Base-by-base conservation (phyloP, 2,797 vertebrate genomes). In the Halcyon chelicuti region DNA sequence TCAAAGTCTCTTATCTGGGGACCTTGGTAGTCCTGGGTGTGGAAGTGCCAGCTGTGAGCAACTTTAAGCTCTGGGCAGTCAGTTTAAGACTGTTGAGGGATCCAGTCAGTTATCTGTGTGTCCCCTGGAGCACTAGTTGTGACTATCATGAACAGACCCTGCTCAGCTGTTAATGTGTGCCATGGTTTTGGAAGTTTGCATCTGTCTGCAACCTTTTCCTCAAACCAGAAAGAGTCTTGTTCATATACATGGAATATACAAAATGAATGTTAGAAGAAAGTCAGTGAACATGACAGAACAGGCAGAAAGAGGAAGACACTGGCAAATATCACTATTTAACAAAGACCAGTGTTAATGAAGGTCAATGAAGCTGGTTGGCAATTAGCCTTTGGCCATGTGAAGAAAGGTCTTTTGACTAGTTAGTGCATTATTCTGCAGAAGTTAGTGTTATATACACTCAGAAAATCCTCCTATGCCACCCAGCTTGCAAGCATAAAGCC, bases 401-500 rank as follows among this genome's bases (percentile, higher is more conserved):
- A 85, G 29, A 76, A 93, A 93, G 70, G 31, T 76, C 79, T 60
- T 92, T 89, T 67, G 44, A 49, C 49, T 72, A 63, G 88, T 89
- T 89, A 72, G 70, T 58, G 66, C 29, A 63, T 91, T 93, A 76
- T 90, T 93, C 77, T 88, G 90, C 35, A 66, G 86, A 93, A 68
- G 80, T 90, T 94, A 73, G 47, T 78, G 66, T 72, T 95, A 94
- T 28, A 85, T 42, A 23, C 4, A 31, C 22, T 93, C 88, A 80
- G 67, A 67, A 93, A 93, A 49, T 92, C 75, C 61, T 70, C 84
- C 77, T 74, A 90, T 96, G 96, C 97, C 97, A 98, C 97, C 96
- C 97, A 97, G 97, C 70, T 96, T 96, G 97, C 17, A 35, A 93
- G 82, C 79, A 90, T 71, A 95, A 96, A 94, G 97, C 97, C 97